Conservation (phyloP, 2,113 vertebrate genomes). For the Alces alces region DNA sequence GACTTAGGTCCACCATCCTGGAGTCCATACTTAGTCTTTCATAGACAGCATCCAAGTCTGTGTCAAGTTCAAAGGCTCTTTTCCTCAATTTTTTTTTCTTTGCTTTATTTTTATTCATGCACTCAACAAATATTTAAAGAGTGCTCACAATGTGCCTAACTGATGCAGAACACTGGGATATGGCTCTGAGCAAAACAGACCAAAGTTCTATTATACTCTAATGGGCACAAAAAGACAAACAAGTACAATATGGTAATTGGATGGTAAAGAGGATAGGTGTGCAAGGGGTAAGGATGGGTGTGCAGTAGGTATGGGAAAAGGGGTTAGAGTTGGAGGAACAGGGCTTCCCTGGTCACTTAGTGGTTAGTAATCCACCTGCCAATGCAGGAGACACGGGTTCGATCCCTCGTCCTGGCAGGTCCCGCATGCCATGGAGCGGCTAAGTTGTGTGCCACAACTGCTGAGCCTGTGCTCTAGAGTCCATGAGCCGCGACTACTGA, state of each 20-base stretch:
- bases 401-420: not conserved
- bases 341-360: not conserved
- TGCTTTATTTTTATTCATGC: not conserved
- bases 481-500: not conserved
- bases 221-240: not conserved
- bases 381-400: not conserved
- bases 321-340: not conserved
- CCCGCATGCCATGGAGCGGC: not conserved
- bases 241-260: not conserved
- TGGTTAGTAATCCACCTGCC: not conserved
- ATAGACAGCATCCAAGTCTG: not conserved
- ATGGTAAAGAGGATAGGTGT: not conserved
- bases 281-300: not conserved
- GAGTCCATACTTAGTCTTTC: not conserved
- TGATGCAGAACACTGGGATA: not conserved
- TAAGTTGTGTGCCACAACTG: not conserved
- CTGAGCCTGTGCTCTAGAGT: not conserved
- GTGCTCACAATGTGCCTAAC: not conserved
- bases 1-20: not conserved
- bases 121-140: not conserved
- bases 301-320: not conserved
- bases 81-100: not conserved
- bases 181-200: not conserved
- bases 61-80: not conserved
- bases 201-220: not conserved